Evolutionary conservation across 1,140 invertebrate species (phyloP), one percentile per base, ranked within the genome.

Genomic region (Dicyema japonicum): DNA sequence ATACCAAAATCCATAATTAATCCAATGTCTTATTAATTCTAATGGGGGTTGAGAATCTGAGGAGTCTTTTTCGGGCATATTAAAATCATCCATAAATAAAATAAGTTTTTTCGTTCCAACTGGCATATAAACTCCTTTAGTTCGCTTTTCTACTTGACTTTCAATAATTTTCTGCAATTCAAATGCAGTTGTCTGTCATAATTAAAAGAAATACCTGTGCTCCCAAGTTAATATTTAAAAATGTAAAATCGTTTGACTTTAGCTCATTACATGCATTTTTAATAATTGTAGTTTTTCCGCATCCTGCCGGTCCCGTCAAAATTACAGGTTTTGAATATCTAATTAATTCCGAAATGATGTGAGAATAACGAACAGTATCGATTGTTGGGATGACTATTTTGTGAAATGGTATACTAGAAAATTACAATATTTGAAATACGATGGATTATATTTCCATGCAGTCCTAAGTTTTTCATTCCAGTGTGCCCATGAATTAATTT

Each of bases 1-100:
- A 40, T 68, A 74, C 69, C 70, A 75, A 48, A 72, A 74, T 13
- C 64, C 66, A 41, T 72, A 72, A 48, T 70, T 68, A 16, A 72
- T 55, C 67, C 66, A 72, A 35, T 72, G 63, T n/a, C 66, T 53
- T 29, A 75, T 58, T 14, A 75, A 44, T 46, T 78, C 71, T 3
- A 78, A 43, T 2, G 71, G 67, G 8, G 70, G 69, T 40, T 74
- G 70, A 0, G 69, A 69, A 0, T 69, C 70, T 42, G 69, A 75
- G 5, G 56, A 60, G 35, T 75, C 71, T 35, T 69, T 69, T n/a
- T 63, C 63, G 1, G 70, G 70, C 67, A 74, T 72, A 44, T 75
- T 75, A 35, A 75, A 64, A 42, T 76, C 69, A 44, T 78, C 71
- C 59, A 75, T 63, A 41, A 72, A 72, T 1, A 63, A 61, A 24